These are phyloP conservation scores for Drosophila ustulata DNA, from an alignment of 2,888 invertebrate genomes.

Conservation along the genomic window DNA sequence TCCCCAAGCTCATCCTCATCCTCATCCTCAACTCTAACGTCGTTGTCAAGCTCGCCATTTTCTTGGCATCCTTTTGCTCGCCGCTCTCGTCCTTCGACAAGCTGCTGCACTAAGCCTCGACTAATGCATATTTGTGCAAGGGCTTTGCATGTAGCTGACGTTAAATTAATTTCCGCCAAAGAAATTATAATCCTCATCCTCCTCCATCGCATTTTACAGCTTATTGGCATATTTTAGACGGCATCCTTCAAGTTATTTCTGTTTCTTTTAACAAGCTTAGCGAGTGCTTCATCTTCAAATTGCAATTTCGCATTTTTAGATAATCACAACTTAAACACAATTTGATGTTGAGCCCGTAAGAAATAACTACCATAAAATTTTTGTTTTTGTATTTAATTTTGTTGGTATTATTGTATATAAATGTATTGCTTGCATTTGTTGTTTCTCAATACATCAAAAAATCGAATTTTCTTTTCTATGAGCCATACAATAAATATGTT, in stretches of 20 bases:
- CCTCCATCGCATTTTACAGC: constrained; percentile 25
- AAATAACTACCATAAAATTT: no score
- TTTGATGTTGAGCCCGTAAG: neutral
- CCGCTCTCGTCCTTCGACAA: neutral
- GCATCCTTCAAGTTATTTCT: constrained; percentile 28
- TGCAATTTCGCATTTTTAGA: neutral
- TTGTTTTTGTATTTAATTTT: neutral
- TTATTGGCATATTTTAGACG: constrained; percentile 71
- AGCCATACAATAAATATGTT: no score
- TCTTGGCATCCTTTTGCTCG: constrained; percentile 1
- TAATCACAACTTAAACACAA: neutral
- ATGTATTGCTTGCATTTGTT: no score
- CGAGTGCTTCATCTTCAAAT: neutral
- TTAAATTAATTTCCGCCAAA: constrained; percentile 76
- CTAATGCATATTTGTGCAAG: constrained; percentile 77
- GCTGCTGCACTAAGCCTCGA: constrained; percentile 54
- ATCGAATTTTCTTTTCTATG: no score
- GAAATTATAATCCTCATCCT: constrained; percentile 64
- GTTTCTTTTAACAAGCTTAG: constrained; percentile 42
- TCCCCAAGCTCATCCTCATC: constrained; percentile 4
- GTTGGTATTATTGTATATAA: no score
- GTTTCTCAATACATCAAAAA: no score
- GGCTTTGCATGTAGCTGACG: constrained; percentile 69
- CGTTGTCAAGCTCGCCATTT: neutral
- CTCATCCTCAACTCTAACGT: neutral